These are phyloP conservation scores for Acropora tenuis DNA, from an alignment of 64 coral and sea anemone genomes.

Conservation along the genomic window DNA sequence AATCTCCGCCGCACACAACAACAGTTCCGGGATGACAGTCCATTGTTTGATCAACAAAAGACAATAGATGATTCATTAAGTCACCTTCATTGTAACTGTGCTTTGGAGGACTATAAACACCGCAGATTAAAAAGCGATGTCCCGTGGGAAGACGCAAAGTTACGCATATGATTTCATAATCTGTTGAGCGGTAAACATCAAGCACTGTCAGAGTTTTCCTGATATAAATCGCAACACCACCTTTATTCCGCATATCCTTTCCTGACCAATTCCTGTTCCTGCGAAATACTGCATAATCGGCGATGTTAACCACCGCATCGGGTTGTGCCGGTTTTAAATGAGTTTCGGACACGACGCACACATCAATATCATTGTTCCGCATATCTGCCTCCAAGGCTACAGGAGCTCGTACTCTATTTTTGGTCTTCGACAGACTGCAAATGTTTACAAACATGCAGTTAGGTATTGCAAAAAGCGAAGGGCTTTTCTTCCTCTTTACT, in stretches of 20 bases:
- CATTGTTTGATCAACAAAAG: constrained; percentile 11
- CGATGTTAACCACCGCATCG: constrained; percentile 43
- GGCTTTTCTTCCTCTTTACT: constrained; percentile 23
- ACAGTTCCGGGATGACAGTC: constrained; percentile 9
- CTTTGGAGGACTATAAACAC: constrained; percentile 46
- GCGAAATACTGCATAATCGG: constrained; percentile 12
- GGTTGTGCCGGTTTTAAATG: constrained; percentile 45
- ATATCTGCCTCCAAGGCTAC: constrained; percentile 56
- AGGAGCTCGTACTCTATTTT: constrained; percentile 43
- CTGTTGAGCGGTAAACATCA: constrained; percentile 14
- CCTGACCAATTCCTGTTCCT: constrained; percentile 38
- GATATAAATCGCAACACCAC: constrained; percentile 51
- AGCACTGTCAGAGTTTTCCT: constrained; percentile 47
- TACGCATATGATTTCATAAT: constrained; percentile 42
- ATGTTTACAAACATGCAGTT: constrained; percentile 55
- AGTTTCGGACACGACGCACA: constrained; percentile 45
- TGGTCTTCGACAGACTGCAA: constrained; percentile 50
- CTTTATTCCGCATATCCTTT: constrained; percentile 37
- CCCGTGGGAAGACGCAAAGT: constrained; percentile 27
- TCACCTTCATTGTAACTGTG: constrained; percentile 50
- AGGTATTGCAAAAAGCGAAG: constrained; percentile 31
- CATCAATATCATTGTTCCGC: constrained; percentile 42
- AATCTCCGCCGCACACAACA: constrained; percentile 9
- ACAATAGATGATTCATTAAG: constrained; percentile 21
- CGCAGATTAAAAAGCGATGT: constrained; percentile 22